Percentiles rank a stretch among this genome's conserved stretches.
These are phyloP conservation scores for Dendrocincla tyrannina DNA, from an alignment of 2,797 vertebrate species.

Conservation along the genomic window DNA sequence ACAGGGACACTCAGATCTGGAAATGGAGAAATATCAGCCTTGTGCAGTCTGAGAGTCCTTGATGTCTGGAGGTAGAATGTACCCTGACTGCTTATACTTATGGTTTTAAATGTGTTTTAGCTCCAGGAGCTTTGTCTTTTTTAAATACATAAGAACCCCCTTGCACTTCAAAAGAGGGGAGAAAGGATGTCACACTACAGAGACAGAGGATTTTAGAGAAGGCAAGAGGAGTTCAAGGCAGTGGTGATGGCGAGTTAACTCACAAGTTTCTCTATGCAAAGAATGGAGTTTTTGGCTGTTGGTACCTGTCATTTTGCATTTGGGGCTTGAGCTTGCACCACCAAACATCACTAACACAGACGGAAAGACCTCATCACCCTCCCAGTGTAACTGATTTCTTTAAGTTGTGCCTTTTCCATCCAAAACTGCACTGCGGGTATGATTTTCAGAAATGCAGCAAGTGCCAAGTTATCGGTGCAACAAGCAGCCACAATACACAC, in stretches of 20 bases:
- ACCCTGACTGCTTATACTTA: not conserved
- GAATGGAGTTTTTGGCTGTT: not conserved
- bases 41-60: not conserved
- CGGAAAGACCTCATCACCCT: not conserved
- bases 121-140: not conserved
- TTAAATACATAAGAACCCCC: not conserved
- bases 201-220: not conserved
- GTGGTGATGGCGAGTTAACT: not conserved
- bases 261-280: not conserved
- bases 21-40: not conserved
- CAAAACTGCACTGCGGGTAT: not conserved
- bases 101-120: not conserved
- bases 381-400: not conserved
- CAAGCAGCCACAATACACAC: fast-evolving
- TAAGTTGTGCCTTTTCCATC: not conserved
- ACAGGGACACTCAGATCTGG: not conserved
- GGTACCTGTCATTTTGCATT: not conserved
- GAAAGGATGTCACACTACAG: not conserved
- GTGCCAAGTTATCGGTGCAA: not conserved
- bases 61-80: not conserved
- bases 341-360: not conserved
- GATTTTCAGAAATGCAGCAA: not conserved
- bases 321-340: not conserved
- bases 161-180: not conserved
- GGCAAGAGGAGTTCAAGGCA: not conserved